Percentiles rank a stretch among this genome's conserved stretches.
Conservation (phyloP, 2,888 invertebrate genomes). For the Cephonodes hylas region DNA sequence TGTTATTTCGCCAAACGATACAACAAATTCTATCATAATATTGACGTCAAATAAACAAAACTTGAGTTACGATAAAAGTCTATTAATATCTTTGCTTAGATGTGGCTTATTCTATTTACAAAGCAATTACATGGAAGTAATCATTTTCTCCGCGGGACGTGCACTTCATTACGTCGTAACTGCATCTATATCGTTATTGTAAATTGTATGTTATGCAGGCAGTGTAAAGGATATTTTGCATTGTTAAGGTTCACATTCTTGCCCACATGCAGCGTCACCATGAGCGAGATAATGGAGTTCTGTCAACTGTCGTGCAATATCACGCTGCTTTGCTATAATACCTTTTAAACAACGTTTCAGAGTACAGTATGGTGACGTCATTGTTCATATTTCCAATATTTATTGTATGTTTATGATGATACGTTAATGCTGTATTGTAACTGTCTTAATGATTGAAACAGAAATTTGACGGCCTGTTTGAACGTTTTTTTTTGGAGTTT, state of each 20-base stretch:
- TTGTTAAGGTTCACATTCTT: slow-evolving; percentile 29
- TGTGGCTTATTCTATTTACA: slow-evolving; percentile 56
- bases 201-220: slow-evolving; percentile 23
- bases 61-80: too few relatives aligned
- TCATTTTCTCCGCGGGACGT: slow-evolving; percentile 34
- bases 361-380: not conserved
- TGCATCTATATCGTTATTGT: slow-evolving; percentile 15
- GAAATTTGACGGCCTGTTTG: too few relatives aligned
- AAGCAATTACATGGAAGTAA: slow-evolving; percentile 58
- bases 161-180: slow-evolving; percentile 34
- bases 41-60: too few relatives aligned
- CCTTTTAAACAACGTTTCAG: not conserved
- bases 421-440: too few relatives aligned
- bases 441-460: too few relatives aligned
- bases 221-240: slow-evolving; percentile 27
- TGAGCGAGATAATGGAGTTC: slow-evolving; percentile 36
- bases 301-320: slow-evolving; percentile 42
- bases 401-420: too few relatives aligned
- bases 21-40: too few relatives aligned
- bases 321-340: slow-evolving; percentile 16
- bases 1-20: too few relatives aligned
- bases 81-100: slow-evolving; percentile 24
- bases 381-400: not conserved
- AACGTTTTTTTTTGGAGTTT: too few relatives aligned
- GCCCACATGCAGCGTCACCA: slow-evolving; percentile 12